Conservation (phyloP, 1,140 invertebrate genomes). For the Belonocnema kinseyi region DNA sequence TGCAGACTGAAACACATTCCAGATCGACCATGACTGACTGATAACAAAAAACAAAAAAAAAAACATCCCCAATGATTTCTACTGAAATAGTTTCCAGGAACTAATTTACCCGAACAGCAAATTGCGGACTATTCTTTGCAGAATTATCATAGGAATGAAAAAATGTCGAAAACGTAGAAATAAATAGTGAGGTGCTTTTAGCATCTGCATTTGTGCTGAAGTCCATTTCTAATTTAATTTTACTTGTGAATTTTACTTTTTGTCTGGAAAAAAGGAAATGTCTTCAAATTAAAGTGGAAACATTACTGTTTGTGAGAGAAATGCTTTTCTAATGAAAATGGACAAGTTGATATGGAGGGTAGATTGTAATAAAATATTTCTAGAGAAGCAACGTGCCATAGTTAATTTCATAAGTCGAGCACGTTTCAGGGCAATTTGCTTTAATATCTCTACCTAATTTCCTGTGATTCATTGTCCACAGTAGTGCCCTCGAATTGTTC, state of each 20-base stretch:
- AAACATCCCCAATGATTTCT: not conserved
- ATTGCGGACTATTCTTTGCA: no score
- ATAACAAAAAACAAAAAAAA: not conserved
- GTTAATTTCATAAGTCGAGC: conserved; percentile 15
- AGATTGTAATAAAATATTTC: not conserved
- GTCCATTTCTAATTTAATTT: no score
- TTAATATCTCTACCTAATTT: conserved; percentile 30
- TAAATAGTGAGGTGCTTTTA: no score
- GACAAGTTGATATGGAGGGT: not conserved
- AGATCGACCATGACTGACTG: conserved; percentile 15
- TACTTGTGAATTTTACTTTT: no score
- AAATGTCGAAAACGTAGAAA: no score
- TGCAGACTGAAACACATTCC: conserved; percentile 5
- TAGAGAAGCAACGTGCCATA: not conserved
- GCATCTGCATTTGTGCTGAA: no score
- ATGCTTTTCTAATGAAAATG: not conserved
- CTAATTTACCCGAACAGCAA: no score
- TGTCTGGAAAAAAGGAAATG: no score
- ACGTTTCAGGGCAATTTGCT: conserved; percentile 16
- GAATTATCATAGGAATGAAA: no score
- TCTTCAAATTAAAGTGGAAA: no score
- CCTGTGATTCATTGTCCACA: conserved; percentile 21
- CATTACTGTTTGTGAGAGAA: no score
- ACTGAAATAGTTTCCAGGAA: no score
- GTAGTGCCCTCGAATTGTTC: conserved; percentile 11